A percentile compares a stretch with the other conserved stretches of the same genome.
These are phyloP conservation scores for Cercocebus atys DNA, from an alignment of 2,113 vertebrate species.

Conservation along the genomic window DNA sequence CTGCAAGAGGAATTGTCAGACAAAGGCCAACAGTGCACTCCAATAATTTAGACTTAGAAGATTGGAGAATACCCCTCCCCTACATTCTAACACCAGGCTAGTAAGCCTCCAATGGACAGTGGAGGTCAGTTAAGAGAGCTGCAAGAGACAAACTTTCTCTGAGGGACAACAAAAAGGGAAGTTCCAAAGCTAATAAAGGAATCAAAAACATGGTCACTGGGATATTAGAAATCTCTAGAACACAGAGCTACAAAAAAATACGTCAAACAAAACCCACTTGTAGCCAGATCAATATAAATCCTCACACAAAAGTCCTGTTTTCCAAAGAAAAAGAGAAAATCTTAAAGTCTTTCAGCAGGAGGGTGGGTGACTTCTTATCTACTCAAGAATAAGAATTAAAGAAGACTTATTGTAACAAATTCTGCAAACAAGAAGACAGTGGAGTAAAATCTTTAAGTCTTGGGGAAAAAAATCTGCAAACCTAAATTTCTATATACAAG, in stretches of 20 bases:
- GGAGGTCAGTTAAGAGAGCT: not conserved
- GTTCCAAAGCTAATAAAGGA: not conserved
- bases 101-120: not conserved
- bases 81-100: not conserved
- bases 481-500: not conserved
- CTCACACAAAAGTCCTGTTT: not conserved
- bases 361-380: not conserved
- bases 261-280: not conserved
- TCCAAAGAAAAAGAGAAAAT: not conserved
- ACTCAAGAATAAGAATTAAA: not conserved
- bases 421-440: not conserved
- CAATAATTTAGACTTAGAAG: not conserved
- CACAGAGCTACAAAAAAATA: not conserved
- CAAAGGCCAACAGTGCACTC: not conserved
- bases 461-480: not conserved
- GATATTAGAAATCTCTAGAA: not conserved
- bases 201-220: not conserved
- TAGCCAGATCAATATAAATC: not conserved
- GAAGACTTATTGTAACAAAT: not conserved
- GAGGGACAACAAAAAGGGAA: not conserved
- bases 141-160: not conserved
- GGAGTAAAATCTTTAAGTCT: not conserved
- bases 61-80: not conserved
- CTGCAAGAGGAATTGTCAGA: not conserved
- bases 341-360: not conserved